These are phyloP conservation scores for Anolis sagrei DNA, from an alignment of 2,113 vertebrate species.

Conservation along the genomic window DNA sequence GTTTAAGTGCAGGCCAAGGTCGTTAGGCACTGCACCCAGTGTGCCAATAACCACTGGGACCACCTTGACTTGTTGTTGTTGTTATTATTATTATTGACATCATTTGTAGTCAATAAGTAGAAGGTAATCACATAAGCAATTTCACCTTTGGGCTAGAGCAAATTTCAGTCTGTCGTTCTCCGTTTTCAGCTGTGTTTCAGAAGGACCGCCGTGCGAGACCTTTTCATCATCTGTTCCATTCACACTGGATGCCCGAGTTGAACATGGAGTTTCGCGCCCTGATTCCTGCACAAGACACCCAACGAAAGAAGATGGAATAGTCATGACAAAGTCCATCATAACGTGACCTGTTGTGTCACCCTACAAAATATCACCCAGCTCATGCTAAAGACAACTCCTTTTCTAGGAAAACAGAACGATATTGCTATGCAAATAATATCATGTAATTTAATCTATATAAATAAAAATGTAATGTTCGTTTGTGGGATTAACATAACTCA, in stretches of 20 bases:
- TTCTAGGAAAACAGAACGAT: not conserved
- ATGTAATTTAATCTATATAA: no score
- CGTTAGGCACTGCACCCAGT: no score
- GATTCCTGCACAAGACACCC: slow-evolving; percentile 77
- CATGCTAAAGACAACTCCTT: not conserved
- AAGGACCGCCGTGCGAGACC: slow-evolving; percentile 81
- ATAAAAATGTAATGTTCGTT: no score
- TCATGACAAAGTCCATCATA: no score
- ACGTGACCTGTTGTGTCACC: no score
- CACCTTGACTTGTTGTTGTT: no score
- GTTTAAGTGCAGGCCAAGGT: no score
- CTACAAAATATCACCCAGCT: not conserved
- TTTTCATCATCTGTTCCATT: slow-evolving; percentile 97
- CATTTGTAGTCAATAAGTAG: not conserved
- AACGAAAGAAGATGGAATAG: no score
- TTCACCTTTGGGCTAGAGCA: slow-evolving; percentile 89
- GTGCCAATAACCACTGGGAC: no score
- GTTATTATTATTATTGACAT: no score
- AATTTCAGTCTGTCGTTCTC: slow-evolving; percentile 93
- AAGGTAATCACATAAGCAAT: rapidly evolving
- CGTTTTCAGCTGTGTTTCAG: slow-evolving; percentile 82
- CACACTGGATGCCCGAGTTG: slow-evolving; percentile 89
- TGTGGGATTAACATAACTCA: no score
- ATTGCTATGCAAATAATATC: no score
- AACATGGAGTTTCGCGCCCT: slow-evolving; percentile 84